A percentile compares a stretch with the other conserved stretches of the same genome.
These are phyloP conservation scores for Philaethria dido DNA, from an alignment of 2,888 invertebrate species.

Conservation along the genomic window DNA sequence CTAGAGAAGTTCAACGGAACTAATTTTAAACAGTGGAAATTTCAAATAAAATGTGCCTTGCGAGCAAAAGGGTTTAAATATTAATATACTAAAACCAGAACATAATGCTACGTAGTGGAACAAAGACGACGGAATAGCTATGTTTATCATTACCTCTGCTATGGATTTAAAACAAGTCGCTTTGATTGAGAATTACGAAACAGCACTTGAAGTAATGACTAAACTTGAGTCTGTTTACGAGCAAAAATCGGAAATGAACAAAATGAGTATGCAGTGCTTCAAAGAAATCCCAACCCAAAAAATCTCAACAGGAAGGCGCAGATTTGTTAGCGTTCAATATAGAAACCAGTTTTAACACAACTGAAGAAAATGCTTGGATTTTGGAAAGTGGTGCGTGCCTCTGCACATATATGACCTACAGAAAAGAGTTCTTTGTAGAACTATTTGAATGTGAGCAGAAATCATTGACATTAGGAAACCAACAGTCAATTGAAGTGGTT, in stretches of 20 bases:
- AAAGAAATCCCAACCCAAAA: too few species aligned
- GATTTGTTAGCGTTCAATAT: too few species aligned
- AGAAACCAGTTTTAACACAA: too few species aligned
- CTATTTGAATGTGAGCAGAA: too few species aligned
- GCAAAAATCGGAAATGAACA: conserved; percentile 41
- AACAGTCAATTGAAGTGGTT: conserved; percentile 41
- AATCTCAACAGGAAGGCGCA: too few species aligned
- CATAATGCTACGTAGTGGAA: conserved; percentile 26
- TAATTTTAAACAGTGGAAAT: conserved; percentile 47
- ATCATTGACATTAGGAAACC: conserved; percentile 48
- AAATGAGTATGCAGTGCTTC: conserved; percentile 47
- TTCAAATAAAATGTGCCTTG: conserved; percentile 46
- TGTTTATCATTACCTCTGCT: conserved; percentile 39
- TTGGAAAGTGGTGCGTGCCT: conserved; percentile 50
- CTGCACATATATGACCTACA: conserved; percentile 47
- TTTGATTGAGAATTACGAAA: conserved; percentile 45
- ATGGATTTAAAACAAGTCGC: conserved; percentile 47
- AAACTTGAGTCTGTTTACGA: conserved; percentile 45
- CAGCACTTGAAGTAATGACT: conserved; percentile 42
- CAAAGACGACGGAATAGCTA: conserved; percentile 43
- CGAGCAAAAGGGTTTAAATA: conserved; percentile 45
- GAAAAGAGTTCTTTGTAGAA: too few species aligned
- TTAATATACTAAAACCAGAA: conserved; percentile 30
- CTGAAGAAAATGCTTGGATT: conserved; percentile 38
- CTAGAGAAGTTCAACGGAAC: conserved; percentile 36